Percentiles rank a stretch among this genome's conserved stretches.
Evolutionary conservation across 2,113 vertebrate genomes (phyloP).

Genomic region (Tauraco erythrolophus): DNA sequence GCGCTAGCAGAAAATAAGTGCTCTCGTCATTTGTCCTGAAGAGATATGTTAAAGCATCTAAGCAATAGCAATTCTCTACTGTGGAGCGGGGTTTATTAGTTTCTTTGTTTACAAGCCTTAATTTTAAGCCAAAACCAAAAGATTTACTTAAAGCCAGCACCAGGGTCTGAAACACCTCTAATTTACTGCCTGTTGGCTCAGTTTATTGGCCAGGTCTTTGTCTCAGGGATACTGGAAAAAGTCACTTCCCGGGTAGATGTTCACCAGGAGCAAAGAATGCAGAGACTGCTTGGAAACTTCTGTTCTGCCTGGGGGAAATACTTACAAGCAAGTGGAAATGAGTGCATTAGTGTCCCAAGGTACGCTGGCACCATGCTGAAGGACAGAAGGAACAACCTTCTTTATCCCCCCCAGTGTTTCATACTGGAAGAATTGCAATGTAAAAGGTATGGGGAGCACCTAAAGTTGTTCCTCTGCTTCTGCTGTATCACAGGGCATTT

Average conservation of each 20-base stretch:
- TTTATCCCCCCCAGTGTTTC: background rate
- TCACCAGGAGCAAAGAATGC: slow-evolving; percentile 24
- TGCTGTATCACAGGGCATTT: background rate
- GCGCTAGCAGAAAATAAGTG: background rate
- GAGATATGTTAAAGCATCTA: background rate
- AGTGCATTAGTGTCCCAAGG: background rate
- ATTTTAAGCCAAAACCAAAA: background rate
- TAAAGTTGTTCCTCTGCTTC: background rate
- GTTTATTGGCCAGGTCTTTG: background rate
- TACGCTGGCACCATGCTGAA: background rate
- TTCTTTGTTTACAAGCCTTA: background rate
- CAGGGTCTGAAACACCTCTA: background rate
- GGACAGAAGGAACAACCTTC: background rate
- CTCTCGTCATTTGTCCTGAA: background rate
- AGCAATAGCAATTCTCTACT: background rate
- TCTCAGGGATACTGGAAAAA: background rate
- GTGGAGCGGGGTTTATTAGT: background rate
- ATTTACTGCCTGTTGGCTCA: background rate
- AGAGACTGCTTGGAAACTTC: background rate
- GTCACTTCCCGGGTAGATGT: background rate
- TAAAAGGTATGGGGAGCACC: background rate
- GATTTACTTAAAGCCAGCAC: background rate
- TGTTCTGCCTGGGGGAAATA: background rate
- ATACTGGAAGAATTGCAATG: background rate
- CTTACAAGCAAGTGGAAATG: background rate